phyloP scores from a whole-genome alignment of 1,140 invertebrate species.

The Acyrthosiphon pisum region DNA sequence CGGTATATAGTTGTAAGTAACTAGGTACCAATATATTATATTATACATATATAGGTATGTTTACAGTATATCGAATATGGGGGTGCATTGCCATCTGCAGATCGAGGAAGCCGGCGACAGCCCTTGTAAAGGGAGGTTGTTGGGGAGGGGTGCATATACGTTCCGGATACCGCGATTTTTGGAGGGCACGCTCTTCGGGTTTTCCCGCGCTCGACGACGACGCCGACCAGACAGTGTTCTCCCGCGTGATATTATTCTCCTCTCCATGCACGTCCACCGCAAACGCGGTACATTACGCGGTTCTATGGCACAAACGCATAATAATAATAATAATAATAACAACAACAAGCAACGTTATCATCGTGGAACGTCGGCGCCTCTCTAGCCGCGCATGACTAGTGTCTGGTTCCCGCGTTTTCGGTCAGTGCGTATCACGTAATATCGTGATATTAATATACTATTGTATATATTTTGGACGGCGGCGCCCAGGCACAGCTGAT shows the following conservation, averaged over 20 bases:
- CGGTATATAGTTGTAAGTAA: neutral
- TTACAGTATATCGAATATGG: neutral
- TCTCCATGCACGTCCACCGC: constrained; percentile 1
- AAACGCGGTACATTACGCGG: constrained; percentile 1
- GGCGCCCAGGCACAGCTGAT: constrained; percentile 9
- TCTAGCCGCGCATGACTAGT: neutral
- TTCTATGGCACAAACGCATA: neutral
- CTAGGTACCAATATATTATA: neutral
- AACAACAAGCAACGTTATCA: neutral
- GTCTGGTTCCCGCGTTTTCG: constrained; percentile 24
- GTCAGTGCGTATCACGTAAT: neutral
- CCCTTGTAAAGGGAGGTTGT: too few relatives aligned
- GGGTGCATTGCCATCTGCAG: constrained; percentile 1
- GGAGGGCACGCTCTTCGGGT: neutral
- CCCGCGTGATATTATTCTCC: constrained; percentile 11
- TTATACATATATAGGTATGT: neutral
- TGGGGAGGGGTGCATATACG: neutral
- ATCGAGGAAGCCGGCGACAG: neutral
- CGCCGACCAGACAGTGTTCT: neutral
- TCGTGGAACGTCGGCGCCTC: neutral
- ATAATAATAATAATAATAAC: neutral
- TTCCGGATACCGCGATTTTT: neutral
- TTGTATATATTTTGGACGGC: neutral
- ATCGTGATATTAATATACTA: constrained; percentile 5
- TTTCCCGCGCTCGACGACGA: neutral